These are phyloP conservation scores for Trypoxylus dichotomus DNA, from an alignment of 1,140 invertebrate species.

Conservation along the genomic window DNA sequence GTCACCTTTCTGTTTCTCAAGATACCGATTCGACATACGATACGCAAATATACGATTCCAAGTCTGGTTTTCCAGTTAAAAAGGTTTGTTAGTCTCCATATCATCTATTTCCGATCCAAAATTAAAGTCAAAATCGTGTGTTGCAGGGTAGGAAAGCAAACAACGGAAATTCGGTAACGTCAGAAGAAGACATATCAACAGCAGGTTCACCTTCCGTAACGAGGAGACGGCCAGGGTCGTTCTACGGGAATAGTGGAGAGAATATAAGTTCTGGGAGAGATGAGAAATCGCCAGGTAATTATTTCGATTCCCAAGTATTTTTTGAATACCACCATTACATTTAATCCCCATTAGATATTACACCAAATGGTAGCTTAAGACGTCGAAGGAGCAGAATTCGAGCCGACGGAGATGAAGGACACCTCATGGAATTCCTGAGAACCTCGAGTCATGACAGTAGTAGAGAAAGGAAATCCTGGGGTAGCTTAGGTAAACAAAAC, in stretches of 20 bases:
- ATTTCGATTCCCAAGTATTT: background rate
- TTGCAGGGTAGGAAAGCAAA: slow-evolving; percentile 40
- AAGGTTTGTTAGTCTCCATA: slow-evolving; percentile 35
- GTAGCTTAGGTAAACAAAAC: slow-evolving; percentile 69
- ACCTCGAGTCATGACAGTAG: slow-evolving; percentile 69
- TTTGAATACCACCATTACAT: background rate
- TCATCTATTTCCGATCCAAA: background rate
- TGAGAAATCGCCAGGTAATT: slow-evolving; percentile 72
- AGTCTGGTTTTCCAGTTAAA: slow-evolving; percentile 57
- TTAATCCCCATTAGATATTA: slow-evolving; percentile 66
- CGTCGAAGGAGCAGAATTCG: slow-evolving; percentile 77
- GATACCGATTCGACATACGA: slow-evolving; percentile 77
- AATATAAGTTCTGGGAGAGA: slow-evolving; percentile 59
- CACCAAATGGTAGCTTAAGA: slow-evolving; percentile 84
- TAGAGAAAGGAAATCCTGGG: slow-evolving; percentile 82
- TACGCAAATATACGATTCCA: slow-evolving; percentile 66
- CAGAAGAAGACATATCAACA: slow-evolving; percentile 61
- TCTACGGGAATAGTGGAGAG: slow-evolving; percentile 53
- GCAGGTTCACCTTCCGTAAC: slow-evolving; percentile 68
- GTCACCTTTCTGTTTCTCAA: slow-evolving; percentile 68
- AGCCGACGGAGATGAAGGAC: slow-evolving; percentile 81
- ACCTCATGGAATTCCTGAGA: slow-evolving; percentile 83
- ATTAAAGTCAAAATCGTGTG: background rate
- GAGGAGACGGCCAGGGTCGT: slow-evolving; percentile 69
- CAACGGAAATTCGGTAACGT: slow-evolving; percentile 56